These are phyloP conservation scores for Andrena trimmerana DNA, from an alignment of 2,888 invertebrate species.

Conservation along the genomic window DNA sequence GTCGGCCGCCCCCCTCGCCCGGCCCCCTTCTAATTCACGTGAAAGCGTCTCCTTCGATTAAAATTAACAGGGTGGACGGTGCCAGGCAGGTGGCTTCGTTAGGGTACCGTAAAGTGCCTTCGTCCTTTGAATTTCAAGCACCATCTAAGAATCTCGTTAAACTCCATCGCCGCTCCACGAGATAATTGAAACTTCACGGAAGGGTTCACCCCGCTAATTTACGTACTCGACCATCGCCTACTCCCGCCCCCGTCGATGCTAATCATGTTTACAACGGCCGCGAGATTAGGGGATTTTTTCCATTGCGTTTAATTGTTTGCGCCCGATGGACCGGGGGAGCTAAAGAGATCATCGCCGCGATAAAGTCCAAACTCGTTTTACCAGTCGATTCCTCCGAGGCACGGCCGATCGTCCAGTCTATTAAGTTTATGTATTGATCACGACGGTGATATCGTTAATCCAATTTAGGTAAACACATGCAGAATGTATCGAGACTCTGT, in stretches of 20 bases:
- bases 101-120: slow-evolving; percentile 70
- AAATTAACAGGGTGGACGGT: slow-evolving; percentile 78
- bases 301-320: slow-evolving; percentile 17
- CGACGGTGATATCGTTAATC: neutral
- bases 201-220: slow-evolving; percentile 53
- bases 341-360: slow-evolving; percentile 8
- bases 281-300: slow-evolving; percentile 6
- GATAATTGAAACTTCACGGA: slow-evolving; percentile 63
- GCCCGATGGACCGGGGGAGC: neutral
- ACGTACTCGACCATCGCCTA: slow-evolving; percentile 19
- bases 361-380: slow-evolving; percentile 4
- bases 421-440: neutral
- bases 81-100: slow-evolving; percentile 76
- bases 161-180: slow-evolving; percentile 47
- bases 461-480: slow-evolving; percentile 8
- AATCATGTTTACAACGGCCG: slow-evolving; percentile 23
- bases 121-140: slow-evolving; percentile 74
- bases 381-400: slow-evolving; percentile 1
- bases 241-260: slow-evolving; percentile 22
- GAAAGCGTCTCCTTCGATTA: slow-evolving; percentile 80
- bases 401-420: slow-evolving; percentile 7
- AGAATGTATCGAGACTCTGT: neutral
- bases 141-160: slow-evolving; percentile 63
- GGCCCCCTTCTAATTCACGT: slow-evolving; percentile 78
- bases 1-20: slow-evolving; percentile 30